A percentile compares a stretch with the other conserved stretches of the same genome.
Evolutionary conservation across 1,140 invertebrate genomes (phyloP).

Genomic region (Camponotus vicinus): DNA sequence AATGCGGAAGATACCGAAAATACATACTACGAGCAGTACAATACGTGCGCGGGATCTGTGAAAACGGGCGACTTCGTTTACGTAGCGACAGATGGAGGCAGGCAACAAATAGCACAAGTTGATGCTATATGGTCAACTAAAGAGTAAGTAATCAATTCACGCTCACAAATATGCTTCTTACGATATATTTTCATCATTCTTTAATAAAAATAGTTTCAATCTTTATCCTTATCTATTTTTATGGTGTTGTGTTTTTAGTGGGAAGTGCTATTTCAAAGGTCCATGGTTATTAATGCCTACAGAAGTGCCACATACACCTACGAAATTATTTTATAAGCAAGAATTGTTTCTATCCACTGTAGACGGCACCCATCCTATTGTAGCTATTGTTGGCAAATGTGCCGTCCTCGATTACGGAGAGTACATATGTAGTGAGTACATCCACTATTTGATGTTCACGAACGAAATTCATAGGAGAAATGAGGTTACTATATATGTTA

Average conservation of each 20-base stretch:
- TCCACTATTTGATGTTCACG: neutral
- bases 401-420: slow-evolving; percentile 96
- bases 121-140: slow-evolving; percentile 97
- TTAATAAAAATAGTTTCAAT: too few relatives aligned
- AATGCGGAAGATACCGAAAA: slow-evolving; percentile 91
- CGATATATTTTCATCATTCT: too few relatives aligned
- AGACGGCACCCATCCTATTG: slow-evolving; percentile 96
- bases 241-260: slow-evolving; percentile 87
- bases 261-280: slow-evolving; percentile 96
- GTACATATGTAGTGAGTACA: slow-evolving; percentile 93
- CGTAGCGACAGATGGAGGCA: slow-evolving; percentile 94
- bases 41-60: slow-evolving; percentile 93
- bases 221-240: too few relatives aligned
- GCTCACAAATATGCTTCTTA: neutral
- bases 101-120: slow-evolving; percentile 96
- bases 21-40: slow-evolving; percentile 97
- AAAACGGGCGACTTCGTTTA: slow-evolving; percentile 98
- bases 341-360: slow-evolving; percentile 97
- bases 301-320: slow-evolving; percentile 93
- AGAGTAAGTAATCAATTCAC: slow-evolving; percentile 88
- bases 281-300: slow-evolving; percentile 96
- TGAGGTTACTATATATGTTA: slow-evolving; percentile 6
- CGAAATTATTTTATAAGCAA: slow-evolving; percentile 96
- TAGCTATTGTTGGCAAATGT: slow-evolving; percentile 96
- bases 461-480: neutral